phyloP scores from a whole-genome alignment of 1,140 invertebrate species.

The Centruroides sculpturatus region DNA sequence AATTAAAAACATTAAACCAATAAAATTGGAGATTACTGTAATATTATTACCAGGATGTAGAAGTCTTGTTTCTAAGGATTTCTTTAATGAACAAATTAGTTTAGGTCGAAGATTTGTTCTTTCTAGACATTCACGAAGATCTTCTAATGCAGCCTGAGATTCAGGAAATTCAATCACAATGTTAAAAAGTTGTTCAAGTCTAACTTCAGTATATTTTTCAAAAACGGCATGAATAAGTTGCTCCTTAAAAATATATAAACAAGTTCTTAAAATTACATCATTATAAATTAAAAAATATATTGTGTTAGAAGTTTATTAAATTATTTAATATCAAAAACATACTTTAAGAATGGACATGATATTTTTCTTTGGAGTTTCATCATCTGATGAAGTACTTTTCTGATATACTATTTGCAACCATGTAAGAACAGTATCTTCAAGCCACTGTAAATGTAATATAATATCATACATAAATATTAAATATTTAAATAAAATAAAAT shows the following conservation, averaged over 20 bases:
- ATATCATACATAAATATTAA: constrained; percentile 2
- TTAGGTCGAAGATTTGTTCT: constrained; percentile 57
- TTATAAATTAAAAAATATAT: not conserved
- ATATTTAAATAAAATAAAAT: constrained; percentile 6
- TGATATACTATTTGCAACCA: constrained; percentile 12
- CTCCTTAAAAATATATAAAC: not conserved
- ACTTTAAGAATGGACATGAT: constrained; percentile 1
- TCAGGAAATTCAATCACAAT: constrained; percentile 96
- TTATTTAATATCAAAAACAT: not conserved
- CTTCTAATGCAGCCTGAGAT: constrained; percentile 79
- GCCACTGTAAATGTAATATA: constrained; percentile 8
- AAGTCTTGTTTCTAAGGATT: constrained; percentile 53
- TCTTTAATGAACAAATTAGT: constrained; percentile 59
- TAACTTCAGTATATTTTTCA: constrained; percentile 39
- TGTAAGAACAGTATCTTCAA: constrained; percentile 7
- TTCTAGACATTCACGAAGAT: constrained; percentile 69
- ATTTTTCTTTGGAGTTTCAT: not conserved
- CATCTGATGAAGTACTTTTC: not conserved
- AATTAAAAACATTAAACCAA: too few species aligned
- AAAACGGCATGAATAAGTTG: not conserved
- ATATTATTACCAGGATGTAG: constrained; percentile 50
- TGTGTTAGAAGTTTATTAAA: not conserved
- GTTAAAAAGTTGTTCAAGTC: constrained; percentile 85
- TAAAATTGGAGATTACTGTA: too few species aligned
- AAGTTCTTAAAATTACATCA: not conserved